A percentile compares a stretch with the other conserved stretches of the same genome.
These are phyloP conservation scores for Burhinus oedicnemus DNA, from an alignment of 2,113 vertebrate species.

Conservation along the genomic window DNA sequence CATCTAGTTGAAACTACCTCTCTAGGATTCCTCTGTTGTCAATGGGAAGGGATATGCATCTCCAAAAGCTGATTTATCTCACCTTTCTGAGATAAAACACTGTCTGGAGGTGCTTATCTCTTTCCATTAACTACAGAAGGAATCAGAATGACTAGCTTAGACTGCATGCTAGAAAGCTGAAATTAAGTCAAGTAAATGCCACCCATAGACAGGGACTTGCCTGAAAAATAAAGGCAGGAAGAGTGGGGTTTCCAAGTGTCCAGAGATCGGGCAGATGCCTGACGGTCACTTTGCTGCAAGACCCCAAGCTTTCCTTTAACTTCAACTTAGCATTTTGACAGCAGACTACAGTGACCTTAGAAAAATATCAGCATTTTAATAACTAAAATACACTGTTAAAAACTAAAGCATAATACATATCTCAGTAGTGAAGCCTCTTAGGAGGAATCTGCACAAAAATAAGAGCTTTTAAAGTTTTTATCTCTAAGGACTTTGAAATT, in stretches of 20 bases:
- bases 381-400: neutral
- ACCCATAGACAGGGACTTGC: neutral
- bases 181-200: neutral
- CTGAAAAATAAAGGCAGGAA: neutral
- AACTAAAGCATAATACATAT: neutral
- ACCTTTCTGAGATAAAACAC: neutral
- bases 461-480: neutral
- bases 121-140: neutral
- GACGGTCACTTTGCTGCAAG: neutral
- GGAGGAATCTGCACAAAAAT: neutral
- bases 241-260: neutral
- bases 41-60: neutral
- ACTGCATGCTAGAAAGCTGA: neutral
- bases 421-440: neutral
- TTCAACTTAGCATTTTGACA: neutral
- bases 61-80: slow-evolving; percentile 30
- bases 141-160: neutral
- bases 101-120: neutral
- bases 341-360: neutral
- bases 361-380: neutral
- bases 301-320: neutral
- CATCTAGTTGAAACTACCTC: neutral
- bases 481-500: neutral
- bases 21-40: neutral
- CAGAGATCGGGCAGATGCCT: neutral